Evolutionary conservation across 2,797 vertebrate species (phyloP).

Genomic region (Pangasius sanitwongsei): DNA sequence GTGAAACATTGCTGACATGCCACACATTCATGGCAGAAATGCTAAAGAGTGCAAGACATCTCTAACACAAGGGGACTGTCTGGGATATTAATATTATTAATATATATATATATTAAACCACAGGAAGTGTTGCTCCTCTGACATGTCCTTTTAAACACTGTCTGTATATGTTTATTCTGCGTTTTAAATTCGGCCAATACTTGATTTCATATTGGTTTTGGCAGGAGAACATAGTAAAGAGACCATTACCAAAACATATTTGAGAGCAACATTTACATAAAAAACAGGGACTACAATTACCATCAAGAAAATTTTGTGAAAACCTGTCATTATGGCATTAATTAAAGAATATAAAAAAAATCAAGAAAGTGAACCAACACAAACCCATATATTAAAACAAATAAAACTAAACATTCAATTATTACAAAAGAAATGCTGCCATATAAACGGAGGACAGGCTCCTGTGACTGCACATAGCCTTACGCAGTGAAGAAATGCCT

Average conservation of each 20-base stretch:
- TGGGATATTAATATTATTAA: no score
- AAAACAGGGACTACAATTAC: no score
- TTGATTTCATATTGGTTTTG: no score
- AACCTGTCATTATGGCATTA: neutral
- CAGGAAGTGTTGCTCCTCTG: no score
- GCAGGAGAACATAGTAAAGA: no score
- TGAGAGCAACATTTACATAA: no score
- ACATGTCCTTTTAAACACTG: no score
- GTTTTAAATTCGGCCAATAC: no score
- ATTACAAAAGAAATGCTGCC: neutral
- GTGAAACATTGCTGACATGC: neutral
- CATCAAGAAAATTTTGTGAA: neutral
- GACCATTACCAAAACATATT: neutral
- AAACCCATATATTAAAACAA: neutral
- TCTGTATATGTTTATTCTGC: no score
- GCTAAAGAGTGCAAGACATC: neutral
- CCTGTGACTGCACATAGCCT: neutral
- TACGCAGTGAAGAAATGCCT: neutral
- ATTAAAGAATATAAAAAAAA: neutral
- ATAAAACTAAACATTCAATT: neutral
- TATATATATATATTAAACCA: no score
- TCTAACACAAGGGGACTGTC: neutral
- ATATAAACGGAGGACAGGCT: neutral
- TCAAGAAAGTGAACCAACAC: neutral
- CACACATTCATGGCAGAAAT: neutral